Base-by-base conservation (phyloP, 2,113 vertebrate species). In the Bucco capensis region DNA sequence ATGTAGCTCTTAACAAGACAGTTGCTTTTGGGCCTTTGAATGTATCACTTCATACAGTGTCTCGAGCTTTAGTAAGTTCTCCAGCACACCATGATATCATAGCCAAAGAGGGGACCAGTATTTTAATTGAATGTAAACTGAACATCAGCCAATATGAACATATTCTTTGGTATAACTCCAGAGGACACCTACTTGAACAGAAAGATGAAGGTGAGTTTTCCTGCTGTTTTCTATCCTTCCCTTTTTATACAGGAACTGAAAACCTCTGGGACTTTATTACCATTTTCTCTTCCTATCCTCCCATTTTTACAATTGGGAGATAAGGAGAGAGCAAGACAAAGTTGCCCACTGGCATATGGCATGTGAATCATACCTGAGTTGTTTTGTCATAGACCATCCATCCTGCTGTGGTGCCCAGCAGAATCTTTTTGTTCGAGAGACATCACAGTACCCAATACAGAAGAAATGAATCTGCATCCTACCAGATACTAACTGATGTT, bases 131-230 rank as follows among this genome's bases (percentile, higher is more conserved):
- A 92, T 99, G 99, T 94, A 98, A 98, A 81, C 97, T 98, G 84
- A 98, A 98, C 8, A 91, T 86, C 74, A 86, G 54, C 89, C 90
- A 88, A 14, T 80, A 96, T 49, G 95, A 97, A 85, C 95, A 96
- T 42, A 81, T 99, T n/a, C 91, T 84, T 86, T 99, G 99, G 99
- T 99, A 97, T 94, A 98, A 98, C 95, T 98, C 98, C 27, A 98
- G 98, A 96, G 98, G 98, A 74, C 94, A 76, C 53, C 81, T 97
- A 25, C 97, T 98, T 77, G 93, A 94, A 14, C 94, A 96, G 69
- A 75, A 95, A 30, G 92, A 53, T 46, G 83, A 91, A 97, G 98
- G 98, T 98, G 96, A 98, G 96, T 31, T 76, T 65, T 81, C 12
- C 88, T 60, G 62, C 49, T 91, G 14, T 72, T 94, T 85, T 64